Evolutionary conservation across 2,113 vertebrate species (phyloP), one percentile per base, ranked within the genome.

Genomic region (Festucalex cinctus): DNA sequence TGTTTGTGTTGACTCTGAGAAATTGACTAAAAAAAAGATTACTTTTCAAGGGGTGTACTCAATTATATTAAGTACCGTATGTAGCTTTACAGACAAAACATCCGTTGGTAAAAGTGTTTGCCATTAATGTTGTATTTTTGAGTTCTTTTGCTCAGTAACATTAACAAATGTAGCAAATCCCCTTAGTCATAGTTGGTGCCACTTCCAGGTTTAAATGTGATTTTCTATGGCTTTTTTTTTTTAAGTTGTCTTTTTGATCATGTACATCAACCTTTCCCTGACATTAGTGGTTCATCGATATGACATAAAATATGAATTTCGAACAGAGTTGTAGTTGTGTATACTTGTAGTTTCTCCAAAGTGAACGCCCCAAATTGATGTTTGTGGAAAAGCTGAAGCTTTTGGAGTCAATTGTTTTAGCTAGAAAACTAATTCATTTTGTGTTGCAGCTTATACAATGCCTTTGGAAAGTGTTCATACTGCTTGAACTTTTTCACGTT

Each of bases 51-150:
- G 51, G 10, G n/a, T 26, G 51, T 6, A 13, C n/a, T 26, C 51
- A 26, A 4, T 54, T 22, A 51, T 51, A 3, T 24, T 54, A 9
- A 54, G 51, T 22, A 26, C 22, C 6, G 51, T 26, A 14, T 79
- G 58, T 67, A 51, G 66, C 1, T 75, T 80, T 79, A 16, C 51
- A 75, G 32, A 16, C 56, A 71, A 32, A 8, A 54, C 12, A 14
- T 49, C 13, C 32, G 58, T 64, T 61, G 68, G 19, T 7, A 10
- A 2, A 16, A 17, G 3, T 64, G 46, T 59, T 19, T 20, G 24
- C 28, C 19, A 68, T 73, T 65, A 68, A 59, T 24, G 32, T 56
- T 3, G 44, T 44, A 2, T 51, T 17, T 75, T 70, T 72, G 66
- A 74, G 19, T 44, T 58, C 26, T 70, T 48, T 63, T 76, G 26